Evolutionary conservation across 92 coral and sea anemone genomes (phyloP), one percentile per base, ranked within the genome.

Genomic region (Actinostola sp.): DNA sequence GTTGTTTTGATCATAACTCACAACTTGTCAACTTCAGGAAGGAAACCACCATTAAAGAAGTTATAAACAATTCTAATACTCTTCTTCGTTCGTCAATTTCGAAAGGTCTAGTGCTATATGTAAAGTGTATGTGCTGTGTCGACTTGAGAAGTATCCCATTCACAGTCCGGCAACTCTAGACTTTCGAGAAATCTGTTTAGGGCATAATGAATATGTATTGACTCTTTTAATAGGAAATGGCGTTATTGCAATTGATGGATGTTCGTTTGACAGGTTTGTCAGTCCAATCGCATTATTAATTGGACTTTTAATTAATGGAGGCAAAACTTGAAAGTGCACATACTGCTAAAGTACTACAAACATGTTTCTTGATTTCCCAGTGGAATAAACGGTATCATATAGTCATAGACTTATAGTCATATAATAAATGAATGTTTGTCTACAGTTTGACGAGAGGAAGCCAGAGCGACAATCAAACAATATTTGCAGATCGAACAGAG

Each of bases 271-370:
- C 63, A 29, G 19, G 28, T 12, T 29, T 57, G 63, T 19, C 63
- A 30, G 13, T 29, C 28, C 17, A 26, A 57, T 30, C 25, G 11
- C 7, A 57, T 57, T 28, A 57, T 57, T 57, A 29, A 57, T 57
- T 57, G 27, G 63, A 28, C 17, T 57, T 57, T 26, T 57, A 57
- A 57, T 57, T 57, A 27, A 57, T 57, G 39, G 27, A 57, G 36
- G 63, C 36, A 12, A 57, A 27, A 57, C 28, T 30, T 29, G 36
- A 57, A 57, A 27, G 28, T 29, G 63, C 11, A 27, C 36, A 19
- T 23, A 53, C 59, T n/a, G 30, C 26, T 53, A 10, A 53, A 19
- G 3, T 15, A 9, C 6, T 2, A 2, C 59, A 53, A 20, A 53
- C 28, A 0, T 27, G 38, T 57, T 21, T 21, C 6, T 2, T 20